A percentile compares a stretch with the other conserved stretches of the same genome.
phyloP scores from a whole-genome alignment of 2,797 vertebrate genomes.

The Phaenicophaeus curvirostris region DNA sequence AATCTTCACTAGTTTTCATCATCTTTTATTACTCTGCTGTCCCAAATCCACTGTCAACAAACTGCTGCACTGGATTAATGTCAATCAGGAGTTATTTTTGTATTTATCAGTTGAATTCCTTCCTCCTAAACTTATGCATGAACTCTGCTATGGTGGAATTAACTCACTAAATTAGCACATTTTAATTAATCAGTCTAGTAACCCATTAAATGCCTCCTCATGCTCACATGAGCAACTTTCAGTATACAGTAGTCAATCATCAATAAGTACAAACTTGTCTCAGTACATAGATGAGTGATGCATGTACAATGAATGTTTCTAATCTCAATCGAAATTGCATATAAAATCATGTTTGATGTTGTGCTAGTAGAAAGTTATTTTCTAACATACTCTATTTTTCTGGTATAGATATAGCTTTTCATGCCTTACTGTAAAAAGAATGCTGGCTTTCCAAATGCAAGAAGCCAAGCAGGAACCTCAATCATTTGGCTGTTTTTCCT shows the following conservation, averaged over 20 bases:
- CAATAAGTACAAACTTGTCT: background rate
- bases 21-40: background rate
- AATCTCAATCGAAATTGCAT: background rate
- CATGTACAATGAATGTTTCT: background rate
- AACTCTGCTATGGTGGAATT: background rate
- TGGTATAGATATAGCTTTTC: background rate
- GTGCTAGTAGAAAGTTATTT: background rate
- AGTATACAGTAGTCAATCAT: background rate
- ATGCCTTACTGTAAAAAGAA: background rate
- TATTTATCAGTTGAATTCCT: background rate
- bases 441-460: background rate
- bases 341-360: background rate
- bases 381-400: background rate
- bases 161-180: background rate
- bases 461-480: background rate
- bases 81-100: background rate
- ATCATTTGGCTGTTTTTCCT: background rate
- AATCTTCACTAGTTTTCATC: background rate
- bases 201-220: background rate
- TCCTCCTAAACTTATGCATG: accelerated
- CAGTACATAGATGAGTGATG: background rate
- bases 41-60: background rate
- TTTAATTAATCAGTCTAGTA: background rate
- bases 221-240: background rate
- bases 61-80: background rate